Evolutionary conservation across 2,888 invertebrate species (phyloP).

Genomic region (Eulithis prunata): DNA sequence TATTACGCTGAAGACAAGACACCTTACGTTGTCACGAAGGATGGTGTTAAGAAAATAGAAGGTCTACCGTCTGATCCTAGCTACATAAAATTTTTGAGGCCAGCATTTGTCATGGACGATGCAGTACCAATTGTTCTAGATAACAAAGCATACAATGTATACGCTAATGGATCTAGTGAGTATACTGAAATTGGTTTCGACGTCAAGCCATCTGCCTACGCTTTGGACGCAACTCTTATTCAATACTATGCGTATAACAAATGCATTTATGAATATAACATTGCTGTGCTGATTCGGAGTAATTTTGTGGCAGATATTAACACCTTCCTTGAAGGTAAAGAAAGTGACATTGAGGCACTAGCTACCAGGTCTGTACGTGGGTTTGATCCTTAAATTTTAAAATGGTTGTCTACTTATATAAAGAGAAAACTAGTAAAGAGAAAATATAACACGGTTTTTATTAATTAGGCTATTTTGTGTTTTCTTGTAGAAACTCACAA

Average conservation of each 20-base stretch:
- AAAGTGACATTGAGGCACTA: conserved; percentile 50
- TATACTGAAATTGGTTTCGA: conserved; percentile 45
- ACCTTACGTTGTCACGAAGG: conserved; percentile 49
- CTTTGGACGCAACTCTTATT: conserved; percentile 58
- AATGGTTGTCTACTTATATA: neutral
- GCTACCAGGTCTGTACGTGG: conserved; percentile 48
- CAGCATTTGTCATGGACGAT: conserved; percentile 56
- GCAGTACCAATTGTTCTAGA: conserved; percentile 55
- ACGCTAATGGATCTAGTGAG: conserved; percentile 58
- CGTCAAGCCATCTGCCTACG: conserved; percentile 59
- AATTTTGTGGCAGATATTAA: conserved; percentile 48
- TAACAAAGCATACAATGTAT: conserved; percentile 50
- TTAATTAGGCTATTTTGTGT: neutral
- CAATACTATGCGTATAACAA: conserved; percentile 66
- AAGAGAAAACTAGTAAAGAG: too few species aligned
- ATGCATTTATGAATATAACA: conserved; percentile 67
- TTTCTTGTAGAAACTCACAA: neutral
- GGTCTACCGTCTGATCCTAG: conserved; percentile 57
- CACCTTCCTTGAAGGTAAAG: conserved; percentile 46
- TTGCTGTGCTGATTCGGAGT: conserved; percentile 45
- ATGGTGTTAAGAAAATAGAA: conserved; percentile 54
- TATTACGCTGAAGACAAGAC: conserved; percentile 56
- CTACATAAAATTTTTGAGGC: conserved; percentile 52
- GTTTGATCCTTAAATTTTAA: conserved; percentile 30
- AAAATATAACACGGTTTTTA: neutral